Base-by-base conservation (phyloP, 2,113 vertebrate species). In the Sapayoa aenigma region DNA sequence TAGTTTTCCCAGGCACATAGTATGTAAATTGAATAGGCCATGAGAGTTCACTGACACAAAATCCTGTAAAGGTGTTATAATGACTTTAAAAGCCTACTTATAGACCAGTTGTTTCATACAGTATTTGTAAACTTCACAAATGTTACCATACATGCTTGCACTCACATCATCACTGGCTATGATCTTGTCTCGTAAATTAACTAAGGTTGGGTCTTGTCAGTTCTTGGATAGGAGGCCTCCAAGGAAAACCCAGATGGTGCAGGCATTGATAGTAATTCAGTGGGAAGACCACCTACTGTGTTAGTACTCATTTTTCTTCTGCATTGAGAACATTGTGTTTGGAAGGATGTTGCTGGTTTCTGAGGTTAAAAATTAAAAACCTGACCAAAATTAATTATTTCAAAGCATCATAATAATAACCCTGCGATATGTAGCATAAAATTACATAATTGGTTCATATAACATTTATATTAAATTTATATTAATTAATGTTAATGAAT, bases 221-320 rank as follows among this genome's bases (percentile, higher is more conserved):
- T 85, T 96, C 83, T 95, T 93, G 93, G 86, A 92, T 79, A 90
- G 77, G 44, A 96, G 72, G 69, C 65, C 95, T 96, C 96, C 75
- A 91, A 95, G 95, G 94, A 97, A 97, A 97, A 96, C 78, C 92
- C 97, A 97, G 96, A 97, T 97, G 95, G 91, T 96, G 81, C 68
- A 97, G 92, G 88, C 96, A 96, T 84, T 93, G 93, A 96, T 93
- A 94, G 85, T 41, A 73, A 58, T 90, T 95, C 94, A 89, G 56
- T 39, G 65, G 47, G 90, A 96, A 95, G 96, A 97, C 96, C 97
- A 97, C 96, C 96, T 97, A 97, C 96, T 66, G 91, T 95, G 95
- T 72, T 74, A 95, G 90, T 78, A 66, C 49, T 94, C n/a, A 75
- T 95, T 94, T 97, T 87, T 96, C 79, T 83, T 94, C 55, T 87